Evolutionary conservation across 2,113 vertebrate genomes (phyloP).

Genomic region (Sardina pilchardus): DNA sequence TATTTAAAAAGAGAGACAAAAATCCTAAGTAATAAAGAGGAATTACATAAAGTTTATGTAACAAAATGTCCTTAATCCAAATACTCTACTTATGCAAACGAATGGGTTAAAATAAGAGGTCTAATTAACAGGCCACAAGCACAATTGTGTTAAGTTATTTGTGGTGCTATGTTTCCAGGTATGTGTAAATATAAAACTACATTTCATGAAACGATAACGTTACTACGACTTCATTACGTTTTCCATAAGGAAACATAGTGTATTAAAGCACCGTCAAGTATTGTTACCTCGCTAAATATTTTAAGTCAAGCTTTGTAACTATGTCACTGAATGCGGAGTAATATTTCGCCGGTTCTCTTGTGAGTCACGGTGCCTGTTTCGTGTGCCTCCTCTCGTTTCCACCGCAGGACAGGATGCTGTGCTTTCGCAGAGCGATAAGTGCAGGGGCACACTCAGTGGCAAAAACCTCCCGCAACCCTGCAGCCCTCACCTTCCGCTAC

Average conservation of each 20-base stretch:
- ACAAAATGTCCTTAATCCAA: neutral
- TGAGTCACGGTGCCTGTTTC: neutral
- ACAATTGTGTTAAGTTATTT: neutral
- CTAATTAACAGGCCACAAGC: neutral
- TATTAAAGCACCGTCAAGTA: neutral
- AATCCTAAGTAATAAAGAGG: neutral
- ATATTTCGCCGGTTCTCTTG: neutral
- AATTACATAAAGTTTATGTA: neutral
- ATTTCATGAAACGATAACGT: neutral
- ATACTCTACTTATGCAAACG: neutral
- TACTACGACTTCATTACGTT: neutral
- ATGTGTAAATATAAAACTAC: neutral
- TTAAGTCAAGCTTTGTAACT: neutral
- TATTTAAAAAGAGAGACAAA: neutral
- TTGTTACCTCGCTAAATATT: neutral
- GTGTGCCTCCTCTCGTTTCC: neutral
- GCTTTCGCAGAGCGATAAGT: constrained; percentile 35
- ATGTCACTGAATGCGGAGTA: neutral
- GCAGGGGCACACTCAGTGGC: constrained; percentile 27
- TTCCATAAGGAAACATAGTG: neutral
- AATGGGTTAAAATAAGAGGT: neutral
- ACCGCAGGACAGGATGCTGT: constrained; percentile 54
- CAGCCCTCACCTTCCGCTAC: constrained; percentile 44
- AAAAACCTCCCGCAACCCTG: constrained; percentile 29
- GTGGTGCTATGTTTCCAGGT: neutral